phyloP scores from a whole-genome alignment of 2,113 vertebrate species.

The Cinclus cinclus region DNA sequence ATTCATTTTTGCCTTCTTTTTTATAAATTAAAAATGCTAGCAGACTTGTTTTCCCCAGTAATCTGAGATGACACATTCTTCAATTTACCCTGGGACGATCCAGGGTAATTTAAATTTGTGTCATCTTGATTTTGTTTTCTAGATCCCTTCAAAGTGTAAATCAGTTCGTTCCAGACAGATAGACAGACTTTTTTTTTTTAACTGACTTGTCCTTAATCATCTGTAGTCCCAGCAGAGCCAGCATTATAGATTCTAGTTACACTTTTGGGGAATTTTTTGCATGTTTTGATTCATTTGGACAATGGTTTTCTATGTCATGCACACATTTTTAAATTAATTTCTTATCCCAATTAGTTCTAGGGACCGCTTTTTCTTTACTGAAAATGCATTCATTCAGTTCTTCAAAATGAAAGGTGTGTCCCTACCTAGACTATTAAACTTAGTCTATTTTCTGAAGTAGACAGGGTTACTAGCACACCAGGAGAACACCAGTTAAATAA shows the following conservation, averaged over 20 bases:
- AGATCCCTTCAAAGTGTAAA: background rate
- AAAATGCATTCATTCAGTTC: background rate
- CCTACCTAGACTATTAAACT: conserved; percentile 56
- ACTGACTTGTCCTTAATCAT: background rate
- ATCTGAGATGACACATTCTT: background rate
- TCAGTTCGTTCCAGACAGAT: background rate
- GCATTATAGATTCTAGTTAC: rapidly evolving
- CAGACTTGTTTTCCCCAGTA: background rate
- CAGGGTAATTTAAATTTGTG: background rate
- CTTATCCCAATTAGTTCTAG: background rate
- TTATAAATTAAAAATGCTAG: background rate
- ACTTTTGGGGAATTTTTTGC: background rate
- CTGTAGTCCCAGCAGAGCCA: background rate
- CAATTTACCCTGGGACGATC: background rate
- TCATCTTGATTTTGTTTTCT: background rate
- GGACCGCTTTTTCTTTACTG: background rate
- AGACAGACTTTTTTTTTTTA: background rate
- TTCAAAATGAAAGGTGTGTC: background rate
- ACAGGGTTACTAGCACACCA: background rate
- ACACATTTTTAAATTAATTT: background rate
- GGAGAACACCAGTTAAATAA: background rate
- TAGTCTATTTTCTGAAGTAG: conserved; percentile 62
- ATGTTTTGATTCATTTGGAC: background rate
- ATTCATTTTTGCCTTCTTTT: background rate
- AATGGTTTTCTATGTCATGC: background rate